Evolutionary conservation across 2,113 vertebrate species (phyloP).

Genomic region (Aptenodytes patagonicus): DNA sequence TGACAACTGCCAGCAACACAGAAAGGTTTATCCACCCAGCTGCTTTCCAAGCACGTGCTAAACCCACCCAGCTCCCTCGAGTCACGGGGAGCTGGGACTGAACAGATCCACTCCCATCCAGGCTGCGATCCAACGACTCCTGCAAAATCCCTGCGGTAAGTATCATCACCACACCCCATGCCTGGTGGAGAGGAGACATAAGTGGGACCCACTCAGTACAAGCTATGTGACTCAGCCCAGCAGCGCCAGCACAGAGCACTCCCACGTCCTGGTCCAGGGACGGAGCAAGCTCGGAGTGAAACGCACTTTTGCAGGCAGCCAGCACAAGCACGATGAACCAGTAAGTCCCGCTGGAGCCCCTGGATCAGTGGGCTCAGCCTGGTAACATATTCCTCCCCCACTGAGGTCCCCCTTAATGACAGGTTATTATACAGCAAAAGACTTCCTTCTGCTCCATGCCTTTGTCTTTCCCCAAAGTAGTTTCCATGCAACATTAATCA

Average conservation of each 20-base stretch:
- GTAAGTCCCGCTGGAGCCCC: background rate
- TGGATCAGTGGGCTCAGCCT: background rate
- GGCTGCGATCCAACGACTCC: fast-evolving
- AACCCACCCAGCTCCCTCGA: background rate
- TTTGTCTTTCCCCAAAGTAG: background rate
- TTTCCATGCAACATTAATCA: background rate
- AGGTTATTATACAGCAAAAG: background rate
- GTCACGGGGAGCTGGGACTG: background rate
- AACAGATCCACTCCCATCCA: background rate
- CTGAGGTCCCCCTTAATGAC: background rate
- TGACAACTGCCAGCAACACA: background rate
- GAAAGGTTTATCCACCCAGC: background rate
- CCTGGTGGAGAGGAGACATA: fast-evolving
- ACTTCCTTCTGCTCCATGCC: background rate
- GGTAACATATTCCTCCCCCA: background rate
- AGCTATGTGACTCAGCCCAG: background rate
- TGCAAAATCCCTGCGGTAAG: background rate
- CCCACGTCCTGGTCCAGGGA: fast-evolving
- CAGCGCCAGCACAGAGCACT: background rate
- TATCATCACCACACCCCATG: fast-evolving
- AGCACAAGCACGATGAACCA: background rate
- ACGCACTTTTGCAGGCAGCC: background rate
- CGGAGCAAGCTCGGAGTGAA: background rate
- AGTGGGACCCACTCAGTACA: background rate
- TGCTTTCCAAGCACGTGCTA: background rate